Conservation (phyloP, 1,140 invertebrate genomes). For the Drosophila malerkotliana region DNA sequence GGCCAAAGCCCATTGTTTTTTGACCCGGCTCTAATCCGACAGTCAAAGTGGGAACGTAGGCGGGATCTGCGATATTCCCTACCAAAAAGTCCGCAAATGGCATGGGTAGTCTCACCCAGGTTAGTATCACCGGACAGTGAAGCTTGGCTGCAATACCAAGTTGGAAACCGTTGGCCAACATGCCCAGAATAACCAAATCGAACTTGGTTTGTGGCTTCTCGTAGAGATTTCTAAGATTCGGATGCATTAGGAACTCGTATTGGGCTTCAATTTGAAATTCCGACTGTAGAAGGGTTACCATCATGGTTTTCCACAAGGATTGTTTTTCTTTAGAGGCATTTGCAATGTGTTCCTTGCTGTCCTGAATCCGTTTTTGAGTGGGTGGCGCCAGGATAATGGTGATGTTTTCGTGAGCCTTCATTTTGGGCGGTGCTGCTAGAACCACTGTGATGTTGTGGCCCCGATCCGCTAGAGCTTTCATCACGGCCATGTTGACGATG, state of each 20-base stretch:
- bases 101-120: constrained; percentile 54
- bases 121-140: constrained; percentile 50
- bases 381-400: constrained; percentile 55
- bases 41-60: constrained; percentile 50
- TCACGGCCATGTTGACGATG: constrained; percentile 72
- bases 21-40: constrained; percentile 21
- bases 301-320: background rate
- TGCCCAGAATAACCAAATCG: constrained; percentile 66
- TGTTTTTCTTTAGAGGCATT: background rate
- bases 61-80: constrained; percentile 57
- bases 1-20: constrained; percentile 16
- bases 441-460: constrained; percentile 79
- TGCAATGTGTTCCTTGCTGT: constrained; percentile 27
- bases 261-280: constrained; percentile 42
- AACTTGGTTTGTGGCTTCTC: constrained; percentile 53
- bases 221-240: constrained; percentile 56
- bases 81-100: constrained; percentile 29
- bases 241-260: constrained; percentile 42
- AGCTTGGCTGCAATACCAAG: constrained; percentile 68
- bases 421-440: background rate
- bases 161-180: constrained; percentile 68
- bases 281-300: background rate
- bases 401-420: constrained; percentile 53
- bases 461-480: constrained; percentile 59
- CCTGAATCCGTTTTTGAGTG: constrained; percentile 21